phyloP scores from a whole-genome alignment of 2,113 vertebrate genomes.

The Leucosticte australis region DNA sequence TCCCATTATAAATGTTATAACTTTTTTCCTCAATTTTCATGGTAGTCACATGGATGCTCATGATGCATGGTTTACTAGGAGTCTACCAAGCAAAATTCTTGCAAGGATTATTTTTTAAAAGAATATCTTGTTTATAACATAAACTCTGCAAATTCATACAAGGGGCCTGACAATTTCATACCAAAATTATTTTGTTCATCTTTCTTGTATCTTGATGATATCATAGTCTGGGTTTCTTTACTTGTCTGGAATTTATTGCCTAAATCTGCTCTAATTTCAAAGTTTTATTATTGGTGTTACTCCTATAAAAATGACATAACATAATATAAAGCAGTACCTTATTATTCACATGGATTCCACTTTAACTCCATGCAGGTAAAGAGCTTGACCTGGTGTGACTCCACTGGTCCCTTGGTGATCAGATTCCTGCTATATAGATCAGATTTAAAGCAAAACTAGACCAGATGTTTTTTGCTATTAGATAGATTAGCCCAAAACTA shows the following conservation, averaged over 20 bases:
- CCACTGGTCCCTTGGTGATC: constrained; percentile 63
- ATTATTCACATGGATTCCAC: constrained; percentile 24
- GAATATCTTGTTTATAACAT: neutral
- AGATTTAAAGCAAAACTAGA: constrained; percentile 72
- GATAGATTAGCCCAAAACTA: constrained; percentile 67
- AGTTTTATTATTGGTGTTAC: constrained; percentile 42
- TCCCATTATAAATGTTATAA: neutral
- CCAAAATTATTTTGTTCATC: neutral
- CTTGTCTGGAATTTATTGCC: constrained; percentile 43
- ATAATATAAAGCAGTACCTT: constrained; percentile 49
- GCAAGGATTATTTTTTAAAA: neutral
- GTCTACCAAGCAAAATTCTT: neutral
- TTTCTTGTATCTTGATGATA: neutral
- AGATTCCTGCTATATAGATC: constrained; percentile 71
- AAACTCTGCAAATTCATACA: neutral
- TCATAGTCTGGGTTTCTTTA: neutral
- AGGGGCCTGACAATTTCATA: neutral
- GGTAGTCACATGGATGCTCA: neutral
- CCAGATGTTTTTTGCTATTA: constrained; percentile 80
- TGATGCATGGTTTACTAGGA: neutral
- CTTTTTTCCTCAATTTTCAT: neutral
- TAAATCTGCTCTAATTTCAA: constrained; percentile 31
- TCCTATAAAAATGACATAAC: neutral
- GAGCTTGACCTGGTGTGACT: constrained; percentile 71
- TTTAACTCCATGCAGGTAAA: constrained; percentile 49